These are phyloP conservation scores for Eretmocerus hayati DNA, from an alignment of 2,888 invertebrate genomes.

Conservation along the genomic window DNA sequence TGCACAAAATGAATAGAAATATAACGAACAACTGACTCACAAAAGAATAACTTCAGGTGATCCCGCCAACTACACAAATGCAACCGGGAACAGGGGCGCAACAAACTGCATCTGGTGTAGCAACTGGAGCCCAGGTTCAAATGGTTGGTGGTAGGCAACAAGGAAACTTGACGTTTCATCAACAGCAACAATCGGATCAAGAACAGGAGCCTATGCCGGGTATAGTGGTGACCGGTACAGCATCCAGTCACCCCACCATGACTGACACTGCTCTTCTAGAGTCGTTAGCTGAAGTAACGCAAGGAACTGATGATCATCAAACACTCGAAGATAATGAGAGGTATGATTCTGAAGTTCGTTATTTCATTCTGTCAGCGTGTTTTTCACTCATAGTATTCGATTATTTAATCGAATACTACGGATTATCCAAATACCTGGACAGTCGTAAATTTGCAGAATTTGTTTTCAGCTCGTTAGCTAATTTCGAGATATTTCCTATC, in stretches of 20 bases:
- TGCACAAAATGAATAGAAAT: too few relatives aligned
- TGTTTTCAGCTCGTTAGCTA: too few relatives aligned
- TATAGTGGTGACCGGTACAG: slow-evolving; percentile 29
- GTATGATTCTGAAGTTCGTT: slow-evolving; percentile 26
- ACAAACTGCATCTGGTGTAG: slow-evolving; percentile 18
- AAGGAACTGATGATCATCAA: slow-evolving; percentile 42
- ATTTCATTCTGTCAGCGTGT: neutral
- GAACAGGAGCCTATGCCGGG: slow-evolving; percentile 39
- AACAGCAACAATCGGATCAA: slow-evolving; percentile 45
- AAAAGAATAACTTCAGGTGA: neutral
- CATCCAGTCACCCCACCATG: slow-evolving; percentile 27
- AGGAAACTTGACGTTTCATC: slow-evolving; percentile 22
- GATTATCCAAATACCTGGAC: too few relatives aligned
- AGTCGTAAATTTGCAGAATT: too few relatives aligned
- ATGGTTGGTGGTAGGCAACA: slow-evolving; percentile 33
- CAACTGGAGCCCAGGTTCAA: slow-evolving; percentile 30
- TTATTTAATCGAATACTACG: too few relatives aligned
- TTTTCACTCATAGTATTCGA: too few relatives aligned
- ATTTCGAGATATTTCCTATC: too few relatives aligned
- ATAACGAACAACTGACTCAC: too few relatives aligned
- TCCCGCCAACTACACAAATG: slow-evolving; percentile 47
- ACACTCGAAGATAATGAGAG: slow-evolving; percentile 49
- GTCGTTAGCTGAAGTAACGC: slow-evolving; percentile 45
- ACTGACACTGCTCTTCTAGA: slow-evolving; percentile 43
- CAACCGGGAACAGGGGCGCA: slow-evolving; percentile 47